Conservation (phyloP, 2,797 vertebrate species). For the Microctenopoma steveboyesi region DNA sequence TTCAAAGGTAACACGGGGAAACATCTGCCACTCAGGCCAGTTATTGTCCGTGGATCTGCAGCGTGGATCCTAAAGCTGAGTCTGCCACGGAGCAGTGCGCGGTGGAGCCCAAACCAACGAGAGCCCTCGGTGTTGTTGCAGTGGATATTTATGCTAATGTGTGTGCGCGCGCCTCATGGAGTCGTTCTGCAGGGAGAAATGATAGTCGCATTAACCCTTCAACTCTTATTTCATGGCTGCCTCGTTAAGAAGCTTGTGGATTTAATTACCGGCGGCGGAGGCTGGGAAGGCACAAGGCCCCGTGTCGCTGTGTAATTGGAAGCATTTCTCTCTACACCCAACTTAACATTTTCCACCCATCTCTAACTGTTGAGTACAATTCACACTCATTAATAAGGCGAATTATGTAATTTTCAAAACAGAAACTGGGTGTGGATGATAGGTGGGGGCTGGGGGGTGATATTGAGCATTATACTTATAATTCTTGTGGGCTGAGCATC, state of each 20-base stretch:
- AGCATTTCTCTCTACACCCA: slow-evolving; percentile 77
- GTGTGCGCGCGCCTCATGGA: slow-evolving; percentile 59
- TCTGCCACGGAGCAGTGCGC: background rate
- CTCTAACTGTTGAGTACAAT: slow-evolving; percentile 80
- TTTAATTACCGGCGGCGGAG: slow-evolving; percentile 77
- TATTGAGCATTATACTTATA: slow-evolving; percentile 50
- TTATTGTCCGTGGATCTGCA: no score
- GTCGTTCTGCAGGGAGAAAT: slow-evolving; percentile 74
- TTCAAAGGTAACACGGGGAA: no score
- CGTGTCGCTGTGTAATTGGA: slow-evolving; percentile 77
- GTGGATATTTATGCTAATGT: slow-evolving; percentile 65
- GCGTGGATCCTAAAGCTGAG: background rate
- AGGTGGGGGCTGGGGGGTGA: background rate
- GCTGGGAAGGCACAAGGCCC: slow-evolving; percentile 77
- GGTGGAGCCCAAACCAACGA: background rate
- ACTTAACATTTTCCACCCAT: slow-evolving; percentile 79
- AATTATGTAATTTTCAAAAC: slow-evolving; percentile 80
- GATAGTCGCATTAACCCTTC: slow-evolving; percentile 82
- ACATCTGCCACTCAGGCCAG: no score
- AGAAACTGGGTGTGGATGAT: slow-evolving; percentile 62
- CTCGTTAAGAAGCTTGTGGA: slow-evolving; percentile 80
- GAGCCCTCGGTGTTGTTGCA: slow-evolving; percentile 42
- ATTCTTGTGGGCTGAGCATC: slow-evolving; percentile 50
- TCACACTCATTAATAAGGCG: slow-evolving; percentile 76
- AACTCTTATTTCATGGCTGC: slow-evolving; percentile 79